Evolutionary conservation across 2,888 invertebrate species (phyloP).

Genomic region (Onchidella celtica): DNA sequence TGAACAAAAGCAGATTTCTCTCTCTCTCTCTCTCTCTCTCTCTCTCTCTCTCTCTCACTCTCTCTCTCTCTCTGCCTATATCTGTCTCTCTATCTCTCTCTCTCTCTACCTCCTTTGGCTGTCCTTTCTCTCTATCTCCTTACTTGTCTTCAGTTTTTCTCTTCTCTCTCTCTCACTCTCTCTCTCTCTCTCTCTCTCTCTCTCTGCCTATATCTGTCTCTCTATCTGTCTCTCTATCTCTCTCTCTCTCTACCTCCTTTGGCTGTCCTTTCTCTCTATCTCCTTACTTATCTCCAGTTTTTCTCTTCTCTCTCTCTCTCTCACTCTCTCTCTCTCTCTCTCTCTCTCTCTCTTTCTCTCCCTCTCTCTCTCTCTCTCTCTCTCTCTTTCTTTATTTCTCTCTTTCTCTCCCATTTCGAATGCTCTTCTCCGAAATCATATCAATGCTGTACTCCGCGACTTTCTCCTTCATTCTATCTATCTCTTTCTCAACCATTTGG

Average conservation of each 20-base stretch:
- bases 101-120: neutral
- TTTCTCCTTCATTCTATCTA: neutral
- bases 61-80: neutral
- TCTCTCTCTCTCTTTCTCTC: neutral
- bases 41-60: neutral
- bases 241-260: no score
- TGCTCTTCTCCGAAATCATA: neutral
- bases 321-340: neutral
- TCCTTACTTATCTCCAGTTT: neutral
- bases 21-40: neutral
- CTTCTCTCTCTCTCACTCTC: constrained; percentile 8
- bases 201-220: constrained; percentile 1
- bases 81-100: neutral
- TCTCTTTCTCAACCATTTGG: neutral
- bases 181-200: constrained; percentile 19
- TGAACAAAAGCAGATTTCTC: no score
- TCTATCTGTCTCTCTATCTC: neutral
- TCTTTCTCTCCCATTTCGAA: neutral
- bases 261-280: neutral
- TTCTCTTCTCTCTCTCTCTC: constrained; percentile 4
- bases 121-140: neutral
- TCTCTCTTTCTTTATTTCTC: no score
- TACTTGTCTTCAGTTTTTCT: neutral
- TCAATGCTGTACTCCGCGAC: neutral
- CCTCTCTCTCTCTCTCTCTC: neutral